Evolutionary conservation across 2,113 vertebrate genomes (phyloP).

Genomic region (Zosterops borbonicus): DNA sequence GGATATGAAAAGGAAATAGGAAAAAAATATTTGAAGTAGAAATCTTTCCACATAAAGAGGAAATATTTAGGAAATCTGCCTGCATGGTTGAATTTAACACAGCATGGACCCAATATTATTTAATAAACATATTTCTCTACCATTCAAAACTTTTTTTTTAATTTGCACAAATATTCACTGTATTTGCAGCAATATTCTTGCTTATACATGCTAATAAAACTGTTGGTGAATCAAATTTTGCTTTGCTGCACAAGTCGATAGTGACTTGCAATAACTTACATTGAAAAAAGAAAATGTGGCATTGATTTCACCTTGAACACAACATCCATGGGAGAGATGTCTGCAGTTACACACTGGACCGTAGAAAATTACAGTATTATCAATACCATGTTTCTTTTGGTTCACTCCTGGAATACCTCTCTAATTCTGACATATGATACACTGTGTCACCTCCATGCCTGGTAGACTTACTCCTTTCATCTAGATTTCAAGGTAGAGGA

Average conservation of each 20-base stretch:
- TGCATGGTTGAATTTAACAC: background rate
- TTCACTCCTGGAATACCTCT: background rate
- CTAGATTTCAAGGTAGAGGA: background rate
- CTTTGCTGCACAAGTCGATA: background rate
- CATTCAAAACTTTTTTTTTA: background rate
- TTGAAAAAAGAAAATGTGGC: background rate
- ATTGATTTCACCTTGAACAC: slow-evolving; percentile 37
- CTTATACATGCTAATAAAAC: background rate
- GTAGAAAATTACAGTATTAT: slow-evolving; percentile 29
- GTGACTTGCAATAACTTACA: background rate
- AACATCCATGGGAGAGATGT: background rate
- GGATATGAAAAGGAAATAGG: background rate
- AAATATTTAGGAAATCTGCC: background rate
- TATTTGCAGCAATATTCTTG: background rate
- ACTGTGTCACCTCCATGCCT: background rate
- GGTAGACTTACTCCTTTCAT: slow-evolving; percentile 2
- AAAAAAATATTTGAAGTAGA: background rate
- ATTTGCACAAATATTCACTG: background rate
- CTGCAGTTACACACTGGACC: background rate
- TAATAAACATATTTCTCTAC: background rate
- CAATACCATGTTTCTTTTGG: slow-evolving; percentile 22
- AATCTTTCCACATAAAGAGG: background rate
- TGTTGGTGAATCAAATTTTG: background rate
- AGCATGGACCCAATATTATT: background rate
- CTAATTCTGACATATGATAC: slow-evolving; percentile 2